phyloP scores from a whole-genome alignment of 2,113 vertebrate species.

The mouse (Mus musculus) region DNA sequence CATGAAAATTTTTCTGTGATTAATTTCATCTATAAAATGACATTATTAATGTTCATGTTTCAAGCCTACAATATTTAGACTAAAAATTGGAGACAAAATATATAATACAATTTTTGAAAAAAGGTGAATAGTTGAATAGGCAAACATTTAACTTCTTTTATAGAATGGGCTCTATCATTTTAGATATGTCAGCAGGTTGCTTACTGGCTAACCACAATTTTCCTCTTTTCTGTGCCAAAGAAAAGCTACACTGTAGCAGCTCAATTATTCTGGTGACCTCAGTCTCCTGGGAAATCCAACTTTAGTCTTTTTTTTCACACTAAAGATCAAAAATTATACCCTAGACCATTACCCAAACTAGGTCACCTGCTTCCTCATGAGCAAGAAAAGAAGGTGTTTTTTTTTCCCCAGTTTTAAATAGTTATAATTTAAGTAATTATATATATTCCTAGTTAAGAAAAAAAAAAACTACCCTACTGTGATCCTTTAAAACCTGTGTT shows the following conservation, averaged over 20 bases:
- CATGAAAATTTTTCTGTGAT: not conserved
- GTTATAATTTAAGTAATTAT: not conserved
- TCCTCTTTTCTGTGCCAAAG: not conserved
- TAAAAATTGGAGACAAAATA: slow-evolving; percentile 18
- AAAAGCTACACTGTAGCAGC: not conserved
- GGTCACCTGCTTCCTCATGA: not conserved
- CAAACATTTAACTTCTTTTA: not conserved
- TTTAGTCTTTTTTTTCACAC: slow-evolving; percentile 19
- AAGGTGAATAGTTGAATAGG: not conserved
- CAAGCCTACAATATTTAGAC: slow-evolving; percentile 29
- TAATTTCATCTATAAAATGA: slow-evolving; percentile 15
- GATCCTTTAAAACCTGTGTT: not conserved
- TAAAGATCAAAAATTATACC: slow-evolving; percentile 5
- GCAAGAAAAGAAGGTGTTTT: not conserved
- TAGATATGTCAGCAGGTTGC: slow-evolving; percentile 9
- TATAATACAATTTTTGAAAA: not conserved
- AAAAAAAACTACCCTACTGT: not conserved
- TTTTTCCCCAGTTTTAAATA: not conserved
- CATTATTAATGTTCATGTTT: not conserved
- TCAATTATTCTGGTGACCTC: not conserved
- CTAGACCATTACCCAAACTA: not conserved
- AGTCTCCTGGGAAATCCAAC: not conserved
- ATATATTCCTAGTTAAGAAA: not conserved
- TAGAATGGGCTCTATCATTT: not conserved
- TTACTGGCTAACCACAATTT: not conserved